Conservation (phyloP, 2,797 vertebrate genomes). For the Sebastes trivittatus region DNA sequence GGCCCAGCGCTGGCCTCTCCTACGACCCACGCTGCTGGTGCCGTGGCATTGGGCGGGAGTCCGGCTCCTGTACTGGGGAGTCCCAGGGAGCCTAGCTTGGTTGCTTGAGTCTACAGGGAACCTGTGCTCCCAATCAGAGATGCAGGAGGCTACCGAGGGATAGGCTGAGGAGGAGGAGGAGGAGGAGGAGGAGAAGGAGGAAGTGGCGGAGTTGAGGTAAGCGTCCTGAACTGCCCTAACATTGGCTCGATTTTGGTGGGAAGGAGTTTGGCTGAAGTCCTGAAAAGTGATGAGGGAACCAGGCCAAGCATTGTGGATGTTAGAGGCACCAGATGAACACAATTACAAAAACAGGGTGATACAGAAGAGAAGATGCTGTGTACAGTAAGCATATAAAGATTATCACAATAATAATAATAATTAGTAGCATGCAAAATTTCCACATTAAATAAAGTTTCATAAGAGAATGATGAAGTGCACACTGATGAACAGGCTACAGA, state of each 20-base stretch:
- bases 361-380: conserved; percentile 1
- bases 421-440: conserved; percentile 49
- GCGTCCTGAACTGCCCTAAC: conserved; percentile 82
- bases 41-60: conserved; percentile 71
- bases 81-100: conserved; percentile 73
- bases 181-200: conserved; percentile 44
- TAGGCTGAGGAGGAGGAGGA: conserved; percentile 79
- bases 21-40: conserved; percentile 76
- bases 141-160: conserved; percentile 92
- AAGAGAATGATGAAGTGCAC: neutral
- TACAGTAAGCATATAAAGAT: neutral
- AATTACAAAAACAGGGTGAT: conserved; percentile 30
- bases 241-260: conserved; percentile 61
- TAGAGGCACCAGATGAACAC: conserved; percentile 54
- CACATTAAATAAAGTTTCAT: neutral
- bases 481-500: neutral
- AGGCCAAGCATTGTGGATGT: conserved; percentile 70
- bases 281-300: conserved; percentile 71
- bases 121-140: conserved; percentile 94
- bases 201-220: conserved; percentile 39
- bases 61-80: conserved; percentile 58
- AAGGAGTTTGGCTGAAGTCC: conserved; percentile 68
- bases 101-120: conserved; percentile 78
- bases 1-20: conserved; percentile 84
- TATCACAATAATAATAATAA: conserved; percentile 6